Conservation (phyloP, 2,888 invertebrate species). For the Plebejus melissa region DNA sequence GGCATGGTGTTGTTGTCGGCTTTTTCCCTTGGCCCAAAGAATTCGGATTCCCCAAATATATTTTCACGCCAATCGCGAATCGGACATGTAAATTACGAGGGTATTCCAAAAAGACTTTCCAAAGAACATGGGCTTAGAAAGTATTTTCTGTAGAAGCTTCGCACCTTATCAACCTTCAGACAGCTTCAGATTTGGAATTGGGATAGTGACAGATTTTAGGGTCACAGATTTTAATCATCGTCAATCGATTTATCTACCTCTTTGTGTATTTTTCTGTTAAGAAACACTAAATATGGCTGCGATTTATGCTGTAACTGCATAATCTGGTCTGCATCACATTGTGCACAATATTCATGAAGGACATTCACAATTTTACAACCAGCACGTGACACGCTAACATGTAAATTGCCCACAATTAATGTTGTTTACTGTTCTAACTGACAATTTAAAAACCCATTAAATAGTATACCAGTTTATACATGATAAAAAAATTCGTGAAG, state of each 20-base stretch:
- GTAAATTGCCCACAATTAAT: not conserved
- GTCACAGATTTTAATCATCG: no score
- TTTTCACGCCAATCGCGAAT: conserved; percentile 61
- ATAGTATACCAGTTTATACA: not conserved
- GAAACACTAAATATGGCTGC: no score
- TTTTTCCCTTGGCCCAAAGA: conserved; percentile 53
- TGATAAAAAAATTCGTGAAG: not conserved
- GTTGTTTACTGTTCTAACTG: not conserved
- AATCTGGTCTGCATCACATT: not conserved
- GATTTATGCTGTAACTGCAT: not conserved
- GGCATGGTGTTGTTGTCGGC: conserved; percentile 53
- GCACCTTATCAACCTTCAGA: not conserved
- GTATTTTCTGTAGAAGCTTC: not conserved
- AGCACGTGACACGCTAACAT: not conserved
- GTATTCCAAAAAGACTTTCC: conserved; percentile 18
- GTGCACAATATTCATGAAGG: not conserved
- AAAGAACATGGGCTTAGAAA: not conserved
- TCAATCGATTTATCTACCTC: no score
- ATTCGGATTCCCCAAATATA: conserved; percentile 54
- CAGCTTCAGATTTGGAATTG: no score
- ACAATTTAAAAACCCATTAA: not conserved
- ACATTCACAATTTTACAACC: not conserved
- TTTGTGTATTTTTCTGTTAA: no score
- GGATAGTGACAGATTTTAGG: no score
- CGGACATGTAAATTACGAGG: conserved; percentile 53